Conservation (phyloP, 2,797 vertebrate genomes). For the Macropus fuliginosus region DNA sequence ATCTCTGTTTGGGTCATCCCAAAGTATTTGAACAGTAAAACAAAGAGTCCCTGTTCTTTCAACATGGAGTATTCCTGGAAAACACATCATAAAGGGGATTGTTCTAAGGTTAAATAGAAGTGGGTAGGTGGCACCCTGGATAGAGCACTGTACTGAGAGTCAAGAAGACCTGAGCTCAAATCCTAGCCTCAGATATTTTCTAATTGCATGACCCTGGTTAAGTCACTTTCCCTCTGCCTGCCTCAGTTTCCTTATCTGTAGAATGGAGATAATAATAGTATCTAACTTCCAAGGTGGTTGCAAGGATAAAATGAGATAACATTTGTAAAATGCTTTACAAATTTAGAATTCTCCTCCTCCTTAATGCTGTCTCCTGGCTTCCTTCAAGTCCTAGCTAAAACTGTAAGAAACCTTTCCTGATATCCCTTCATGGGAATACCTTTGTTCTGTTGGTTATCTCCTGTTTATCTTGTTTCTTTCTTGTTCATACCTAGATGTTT, state of each 20-base stretch:
- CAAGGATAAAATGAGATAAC: neutral
- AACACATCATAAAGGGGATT: neutral
- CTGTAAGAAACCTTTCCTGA: neutral
- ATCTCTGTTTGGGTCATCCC: neutral
- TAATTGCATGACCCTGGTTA: neutral
- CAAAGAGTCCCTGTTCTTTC: neutral
- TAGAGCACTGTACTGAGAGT: neutral
- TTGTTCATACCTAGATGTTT: neutral
- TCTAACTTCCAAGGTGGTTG: neutral
- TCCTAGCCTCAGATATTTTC: neutral
- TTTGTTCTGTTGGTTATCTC: neutral
- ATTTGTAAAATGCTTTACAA: neutral
- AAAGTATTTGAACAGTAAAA: neutral
- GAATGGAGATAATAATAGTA: neutral
- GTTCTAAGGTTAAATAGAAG: neutral
- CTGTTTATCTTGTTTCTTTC: neutral
- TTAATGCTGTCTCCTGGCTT: neutral
- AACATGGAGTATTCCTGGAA: neutral
- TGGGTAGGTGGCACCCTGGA: neutral
- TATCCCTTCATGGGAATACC: neutral
- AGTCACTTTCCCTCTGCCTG: neutral
- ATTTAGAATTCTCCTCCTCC: neutral
- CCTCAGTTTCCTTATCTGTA: neutral
- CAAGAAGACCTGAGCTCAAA: neutral
- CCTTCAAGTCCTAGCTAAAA: neutral